Evolutionary conservation across 2,797 vertebrate genomes (phyloP).

Genomic region (Acipenser ruthenus): DNA sequence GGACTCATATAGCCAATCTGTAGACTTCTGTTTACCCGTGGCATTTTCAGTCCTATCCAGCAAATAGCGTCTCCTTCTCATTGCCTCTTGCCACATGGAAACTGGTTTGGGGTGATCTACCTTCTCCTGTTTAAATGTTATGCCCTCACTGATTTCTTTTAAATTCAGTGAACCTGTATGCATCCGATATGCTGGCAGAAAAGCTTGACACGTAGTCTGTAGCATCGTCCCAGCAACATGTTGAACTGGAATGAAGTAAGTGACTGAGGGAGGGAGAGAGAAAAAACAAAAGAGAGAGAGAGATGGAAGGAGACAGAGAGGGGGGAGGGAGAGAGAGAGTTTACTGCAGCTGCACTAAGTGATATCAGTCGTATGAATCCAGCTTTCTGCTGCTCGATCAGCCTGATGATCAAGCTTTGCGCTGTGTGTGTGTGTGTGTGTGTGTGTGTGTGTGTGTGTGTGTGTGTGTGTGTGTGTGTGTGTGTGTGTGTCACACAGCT

Average conservation of each 20-base stretch:
- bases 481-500: too few species aligned
- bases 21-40: conserved; percentile 53
- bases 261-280: conserved; percentile 15
- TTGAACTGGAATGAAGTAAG: conserved; percentile 20
- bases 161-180: conserved; percentile 24
- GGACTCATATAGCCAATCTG: conserved; percentile 91
- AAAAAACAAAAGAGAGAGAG: conserved; percentile 24
- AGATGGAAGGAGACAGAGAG: neutral
- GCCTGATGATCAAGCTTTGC: too few species aligned
- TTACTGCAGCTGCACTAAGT: conserved; percentile 15
- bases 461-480: too few species aligned
- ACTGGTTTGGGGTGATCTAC: conserved; percentile 37
- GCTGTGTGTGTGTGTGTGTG: too few species aligned
- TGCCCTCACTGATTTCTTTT: conserved; percentile 27
- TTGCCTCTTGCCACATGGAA: conserved; percentile 75
- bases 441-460: too few species aligned
- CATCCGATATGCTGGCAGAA: conserved; percentile 27
- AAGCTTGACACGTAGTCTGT: conserved; percentile 32
- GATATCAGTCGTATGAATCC: too few species aligned
- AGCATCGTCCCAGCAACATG: conserved; percentile 45
- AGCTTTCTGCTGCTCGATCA: too few species aligned
- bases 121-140: conserved; percentile 15
- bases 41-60: conserved; percentile 73
- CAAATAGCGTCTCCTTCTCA: conserved; percentile 80
- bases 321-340: conserved; percentile 36